Conservation (phyloP, 1,140 invertebrate genomes). For the Melitaea cinxia region DNA sequence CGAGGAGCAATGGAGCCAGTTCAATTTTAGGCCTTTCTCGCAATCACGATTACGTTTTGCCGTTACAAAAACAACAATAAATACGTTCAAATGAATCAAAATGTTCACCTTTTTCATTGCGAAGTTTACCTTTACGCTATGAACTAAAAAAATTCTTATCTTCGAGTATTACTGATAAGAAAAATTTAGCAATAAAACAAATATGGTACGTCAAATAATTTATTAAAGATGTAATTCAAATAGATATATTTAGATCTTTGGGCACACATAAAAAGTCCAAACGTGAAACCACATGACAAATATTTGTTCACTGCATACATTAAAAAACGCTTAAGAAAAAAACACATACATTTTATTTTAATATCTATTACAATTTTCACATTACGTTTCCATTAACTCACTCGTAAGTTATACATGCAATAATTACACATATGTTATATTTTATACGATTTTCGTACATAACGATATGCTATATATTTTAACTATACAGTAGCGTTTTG, state of each 20-base stretch:
- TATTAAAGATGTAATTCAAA: constrained; percentile 1
- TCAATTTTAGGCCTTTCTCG: too few species aligned
- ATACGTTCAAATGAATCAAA: too few species aligned
- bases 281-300: neutral
- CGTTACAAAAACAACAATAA: too few species aligned
- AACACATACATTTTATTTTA: neutral
- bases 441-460: constrained; percentile 18
- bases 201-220: constrained; percentile 1
- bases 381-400: neutral
- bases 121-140: too few species aligned
- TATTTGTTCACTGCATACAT: constrained; percentile 2
- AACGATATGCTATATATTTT: constrained; percentile 60
- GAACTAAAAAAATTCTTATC: too few species aligned
- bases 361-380: neutral
- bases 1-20: too few species aligned
- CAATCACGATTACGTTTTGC: too few species aligned
- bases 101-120: too few species aligned
- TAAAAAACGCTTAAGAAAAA: constrained; percentile 17
- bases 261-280: neutral
- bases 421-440: neutral
- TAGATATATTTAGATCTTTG: neutral
- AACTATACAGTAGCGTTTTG: constrained; percentile 75
- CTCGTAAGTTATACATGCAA: constrained; percentile 19
- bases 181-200: neutral
- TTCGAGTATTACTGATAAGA: too few species aligned